Percentiles rank a stretch among this genome's conserved stretches.
Evolutionary conservation across 2,113 vertebrate species (phyloP).

Genomic region (Lophochroa leadbeateri): DNA sequence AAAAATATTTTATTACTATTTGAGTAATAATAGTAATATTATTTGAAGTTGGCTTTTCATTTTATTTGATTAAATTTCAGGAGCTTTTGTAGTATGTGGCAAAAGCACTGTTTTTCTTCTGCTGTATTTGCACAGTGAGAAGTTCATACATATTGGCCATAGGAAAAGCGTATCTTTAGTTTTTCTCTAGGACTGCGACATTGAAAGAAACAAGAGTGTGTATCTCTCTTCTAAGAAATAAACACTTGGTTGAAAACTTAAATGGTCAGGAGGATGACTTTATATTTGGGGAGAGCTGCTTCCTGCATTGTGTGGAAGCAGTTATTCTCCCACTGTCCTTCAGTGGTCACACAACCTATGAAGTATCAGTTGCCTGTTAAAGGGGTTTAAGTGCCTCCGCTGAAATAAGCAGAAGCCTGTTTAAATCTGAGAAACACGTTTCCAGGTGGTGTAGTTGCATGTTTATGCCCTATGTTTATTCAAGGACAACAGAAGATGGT

Average conservation of each 20-base stretch:
- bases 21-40: neutral
- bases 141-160: neutral
- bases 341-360: neutral
- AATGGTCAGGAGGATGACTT: neutral
- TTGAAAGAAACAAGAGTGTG: neutral
- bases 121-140: neutral
- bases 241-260: neutral
- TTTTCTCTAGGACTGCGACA: neutral
- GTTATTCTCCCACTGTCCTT: neutral
- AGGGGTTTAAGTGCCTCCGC: neutral
- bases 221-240: neutral
- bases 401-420: neutral
- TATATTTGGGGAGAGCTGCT: neutral
- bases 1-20: neutral
- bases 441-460: neutral
- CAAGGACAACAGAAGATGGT: neutral
- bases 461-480: neutral
- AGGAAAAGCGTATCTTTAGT: neutral
- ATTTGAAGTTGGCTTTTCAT: neutral
- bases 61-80: neutral
- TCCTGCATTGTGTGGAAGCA: neutral
- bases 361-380: neutral
- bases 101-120: neutral
- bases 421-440: neutral
- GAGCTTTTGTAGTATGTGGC: neutral